A percentile compares a stretch with the other conserved stretches of the same genome.
Evolutionary conservation across 1,140 invertebrate genomes (phyloP).

Genomic region (Sitobion miscanthi): DNA sequence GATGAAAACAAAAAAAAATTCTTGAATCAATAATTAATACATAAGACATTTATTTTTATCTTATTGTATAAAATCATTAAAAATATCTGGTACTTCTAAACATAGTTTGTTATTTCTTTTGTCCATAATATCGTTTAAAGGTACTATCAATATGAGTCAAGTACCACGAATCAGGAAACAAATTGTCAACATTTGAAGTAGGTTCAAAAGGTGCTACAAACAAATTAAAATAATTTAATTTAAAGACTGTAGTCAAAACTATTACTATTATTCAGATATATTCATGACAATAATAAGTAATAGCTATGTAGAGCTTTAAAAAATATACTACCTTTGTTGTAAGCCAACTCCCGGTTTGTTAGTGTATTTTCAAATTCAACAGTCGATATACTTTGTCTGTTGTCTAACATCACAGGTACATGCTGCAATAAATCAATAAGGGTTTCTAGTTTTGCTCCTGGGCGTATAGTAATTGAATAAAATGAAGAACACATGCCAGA

Average conservation of each 20-base stretch:
- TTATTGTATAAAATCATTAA: neutral
- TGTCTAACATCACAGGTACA: constrained; percentile 60
- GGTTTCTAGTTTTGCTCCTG: constrained; percentile 69
- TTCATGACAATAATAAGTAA: neutral
- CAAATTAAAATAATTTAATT: constrained; percentile 67
- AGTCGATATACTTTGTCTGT: constrained; percentile 72
- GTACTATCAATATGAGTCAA: constrained; percentile 82
- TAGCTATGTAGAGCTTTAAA: neutral
- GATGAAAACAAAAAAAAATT: neutral
- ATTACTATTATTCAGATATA: neutral
- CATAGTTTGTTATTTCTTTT: constrained; percentile 20
- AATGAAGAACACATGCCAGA: constrained; percentile 94
- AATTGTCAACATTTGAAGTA: constrained; percentile 69
- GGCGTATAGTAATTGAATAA: constrained; percentile 83
- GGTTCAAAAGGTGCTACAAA: constrained; percentile 78
- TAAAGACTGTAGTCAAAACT: neutral
- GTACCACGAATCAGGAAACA: constrained; percentile 93
- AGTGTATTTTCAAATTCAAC: constrained; percentile 76
- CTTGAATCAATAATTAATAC: neutral
- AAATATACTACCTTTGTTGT: constrained; percentile 64
- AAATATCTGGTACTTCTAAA: neutral
- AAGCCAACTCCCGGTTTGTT: constrained; percentile 72
- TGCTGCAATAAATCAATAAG: constrained; percentile 75
- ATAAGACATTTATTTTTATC: neutral
- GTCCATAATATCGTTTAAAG: constrained; percentile 79